Evolutionary conservation across 1,140 invertebrate species (phyloP), one percentile per base, ranked within the genome.

Genomic region (Stegodyphus dumicola): DNA sequence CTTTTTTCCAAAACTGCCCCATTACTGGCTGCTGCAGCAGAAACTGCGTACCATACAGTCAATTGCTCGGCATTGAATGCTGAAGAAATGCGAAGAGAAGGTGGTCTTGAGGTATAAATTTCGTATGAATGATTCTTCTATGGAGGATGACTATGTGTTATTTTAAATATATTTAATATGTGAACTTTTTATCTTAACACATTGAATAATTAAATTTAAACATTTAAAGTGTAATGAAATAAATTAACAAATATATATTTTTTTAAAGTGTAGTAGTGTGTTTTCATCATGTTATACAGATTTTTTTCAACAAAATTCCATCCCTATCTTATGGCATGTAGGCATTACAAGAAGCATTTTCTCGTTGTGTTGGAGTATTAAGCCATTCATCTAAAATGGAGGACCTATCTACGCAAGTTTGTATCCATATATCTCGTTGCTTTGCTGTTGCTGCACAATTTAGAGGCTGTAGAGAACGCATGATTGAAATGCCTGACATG

Each of bases 1-100:
- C 91, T 99, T 86, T 99, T 99, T 92, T 96, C 94, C 70, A 98
- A 96, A 91, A 93, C 94, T 54, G 94, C 94, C 2, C 95, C 95
- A 48, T 91, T 99, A 18, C 91, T 99, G 87, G 94, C 95, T 6
- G 96, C 97, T 54, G 97, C 98, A 7, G 95, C 95, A 86, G 98
- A 99, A 91, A 92, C 99, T 7, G 96, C 96, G 51, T 99, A 98
- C 91, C 96, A 99, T 89, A 99, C 98, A 0, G 95, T 99, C 5
- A 94, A 96, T 88, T 99, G 97, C 92, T 99, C 98, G 6, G 95
- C 97, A 54, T 92, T 99, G 7, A 99, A 99, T 92, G 98, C 98
- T 0, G 98, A 99, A 91, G 98, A 99, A 91, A 91, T 99, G 64
- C 92, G 98, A 67, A 91, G 98, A 78, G 98, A 99, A 92, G 94